A percentile compares a stretch with the other conserved stretches of the same genome.
Conservation (phyloP, 1,140 invertebrate species). For the Rhopalosiphum maidis region DNA sequence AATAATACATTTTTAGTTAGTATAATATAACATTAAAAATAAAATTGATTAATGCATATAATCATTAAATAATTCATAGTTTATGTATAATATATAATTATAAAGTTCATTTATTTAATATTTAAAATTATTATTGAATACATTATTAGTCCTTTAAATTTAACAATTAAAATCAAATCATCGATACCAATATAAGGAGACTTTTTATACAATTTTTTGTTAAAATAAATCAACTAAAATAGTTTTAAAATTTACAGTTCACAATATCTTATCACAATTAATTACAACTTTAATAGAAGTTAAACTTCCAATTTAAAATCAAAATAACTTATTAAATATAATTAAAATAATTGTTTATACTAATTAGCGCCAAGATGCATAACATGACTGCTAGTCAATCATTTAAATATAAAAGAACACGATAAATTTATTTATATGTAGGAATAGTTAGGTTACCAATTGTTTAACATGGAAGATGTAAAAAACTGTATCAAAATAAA, state of each 20-base stretch:
- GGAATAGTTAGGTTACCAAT: slow-evolving; percentile 21
- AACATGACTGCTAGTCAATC: neutral
- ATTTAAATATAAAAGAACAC: slow-evolving; percentile 20
- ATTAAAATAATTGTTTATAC: slow-evolving; percentile 26
- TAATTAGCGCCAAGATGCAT: slow-evolving; percentile 29
- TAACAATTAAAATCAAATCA: slow-evolving; percentile 30
- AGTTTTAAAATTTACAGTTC: slow-evolving; percentile 22
- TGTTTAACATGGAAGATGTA: neutral
- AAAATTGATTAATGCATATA: neutral
- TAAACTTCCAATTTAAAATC: neutral
- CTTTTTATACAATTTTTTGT: slow-evolving; percentile 29
- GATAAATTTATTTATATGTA: slow-evolving; percentile 1
- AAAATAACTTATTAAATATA: slow-evolving; percentile 46
- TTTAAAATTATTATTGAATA: neutral
- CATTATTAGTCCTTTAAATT: neutral
- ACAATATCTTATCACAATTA: slow-evolving; percentile 50
- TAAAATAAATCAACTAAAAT: slow-evolving; percentile 24
- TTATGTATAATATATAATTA: neutral
- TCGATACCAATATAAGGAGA: slow-evolving; percentile 2
- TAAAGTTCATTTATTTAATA: neutral
- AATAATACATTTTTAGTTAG: neutral
- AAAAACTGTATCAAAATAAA: slow-evolving; percentile 14
- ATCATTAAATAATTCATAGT: neutral
- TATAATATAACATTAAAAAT: neutral
- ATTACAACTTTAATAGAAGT: slow-evolving; percentile 43